phyloP scores from a whole-genome alignment of 2,797 vertebrate species.

The Hylomyscus alleni region DNA sequence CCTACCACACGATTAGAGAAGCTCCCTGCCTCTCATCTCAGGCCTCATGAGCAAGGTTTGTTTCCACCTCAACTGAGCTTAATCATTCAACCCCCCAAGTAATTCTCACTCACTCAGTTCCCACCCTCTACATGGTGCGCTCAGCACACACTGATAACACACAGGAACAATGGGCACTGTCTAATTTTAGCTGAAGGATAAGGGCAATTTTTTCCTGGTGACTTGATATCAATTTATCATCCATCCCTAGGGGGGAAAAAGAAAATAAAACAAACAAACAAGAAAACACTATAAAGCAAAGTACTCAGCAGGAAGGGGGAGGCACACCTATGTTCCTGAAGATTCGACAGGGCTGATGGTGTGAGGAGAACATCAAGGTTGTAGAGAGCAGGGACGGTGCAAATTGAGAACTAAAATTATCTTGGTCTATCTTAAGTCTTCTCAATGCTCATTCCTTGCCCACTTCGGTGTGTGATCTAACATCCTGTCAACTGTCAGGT shows the following conservation, averaged over 20 bases:
- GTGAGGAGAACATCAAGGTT: not conserved
- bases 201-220: constrained; percentile 6
- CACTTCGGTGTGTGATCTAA: not conserved
- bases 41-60: not conserved
- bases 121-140: not conserved
- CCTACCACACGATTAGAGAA: not conserved
- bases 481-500: not conserved
- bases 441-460: not conserved
- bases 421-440: not conserved
- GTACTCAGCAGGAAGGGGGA: not conserved
- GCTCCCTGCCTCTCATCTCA: no score
- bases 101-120: not conserved
- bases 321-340: not conserved
- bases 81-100: not conserved
- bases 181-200: not conserved
- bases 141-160: not conserved
- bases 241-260: not conserved
- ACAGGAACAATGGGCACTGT: not conserved
- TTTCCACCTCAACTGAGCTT: not conserved
- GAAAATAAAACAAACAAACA: not conserved
- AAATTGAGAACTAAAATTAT: not conserved
- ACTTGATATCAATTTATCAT: not conserved
- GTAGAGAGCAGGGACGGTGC: not conserved
- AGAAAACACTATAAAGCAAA: not conserved
- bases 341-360: no score